Base-by-base conservation (phyloP, 1,140 invertebrate species). In the Drosophila orosa region DNA sequence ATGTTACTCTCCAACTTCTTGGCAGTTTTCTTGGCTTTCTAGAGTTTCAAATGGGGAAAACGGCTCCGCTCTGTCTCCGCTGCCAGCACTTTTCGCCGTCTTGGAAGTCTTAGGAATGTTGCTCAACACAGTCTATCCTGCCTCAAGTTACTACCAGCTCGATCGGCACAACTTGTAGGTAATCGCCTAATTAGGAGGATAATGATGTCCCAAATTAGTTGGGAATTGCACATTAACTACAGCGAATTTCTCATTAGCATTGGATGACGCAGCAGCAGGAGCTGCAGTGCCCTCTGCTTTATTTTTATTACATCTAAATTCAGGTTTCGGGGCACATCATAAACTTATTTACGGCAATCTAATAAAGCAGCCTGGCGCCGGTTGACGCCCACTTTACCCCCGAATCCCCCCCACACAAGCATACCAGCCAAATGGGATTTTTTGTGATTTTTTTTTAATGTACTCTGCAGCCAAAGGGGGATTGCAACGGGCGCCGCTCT, bases 291-390 rank as follows among this genome's bases (percentile, higher is more conserved):
- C 24, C 35, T 33, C 22, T 44, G 7, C 42, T 35, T 48, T 55
- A 60, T 35, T 76, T 56, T 69, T 68, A 59, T 61, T 61, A 61
- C 63, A 69, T 55, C 25, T 50, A 60, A 57, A 59, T 47, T 61
- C 55, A 42, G 40, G 33, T 42, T 74, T 57, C 48, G 69, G 79
- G 83, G 66, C 58, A 68, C 62, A 74, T 83, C 83, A 79, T 86
- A 83, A 79, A 86, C 79, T 79, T 87, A 87, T 86, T 86, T 86
- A 87, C 83, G 78, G 84, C 83, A 87, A 86, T 86, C 83, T 86
- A 86, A 86, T 86, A 86, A 86, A 86, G 52, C 83, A 83, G 71
- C 71, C 19, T 62, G 83, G 83, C 84, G 83, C 83, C 83, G 84
- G 83, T 83, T 71, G 65, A 80, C 79, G 74, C 78, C 69, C 69